Base-by-base conservation (phyloP, 1,140 invertebrate genomes). In the Apis dorsata region DNA sequence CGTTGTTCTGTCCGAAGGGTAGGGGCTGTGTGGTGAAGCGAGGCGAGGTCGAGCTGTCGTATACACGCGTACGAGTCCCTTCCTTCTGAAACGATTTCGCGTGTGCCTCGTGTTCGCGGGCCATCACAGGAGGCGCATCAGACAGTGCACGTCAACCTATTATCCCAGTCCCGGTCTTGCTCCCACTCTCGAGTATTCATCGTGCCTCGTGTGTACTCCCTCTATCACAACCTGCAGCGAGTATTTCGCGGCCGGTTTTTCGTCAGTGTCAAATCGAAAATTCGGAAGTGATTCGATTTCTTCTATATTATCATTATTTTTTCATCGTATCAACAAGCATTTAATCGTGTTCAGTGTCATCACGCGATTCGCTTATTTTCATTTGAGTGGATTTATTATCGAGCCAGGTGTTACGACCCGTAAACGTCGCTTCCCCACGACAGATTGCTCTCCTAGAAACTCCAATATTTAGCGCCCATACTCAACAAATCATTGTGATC, bases 1-100 rank as follows among this genome's bases (percentile, higher is more conserved):
- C 75, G 55, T 79, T 66, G 80, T 84, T 79, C 73, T 34, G 55
- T 17, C 69, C 19, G 60, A 65, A 79, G 85, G 77, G 78, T 80
- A 66, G 60, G 85, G 75, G 83, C 44, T 69, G 77, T 34, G 55
- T n/a, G 44, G 72, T 60, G 72, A 73, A 78, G 79, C 71, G 49
- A 85, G 85, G 85, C 89, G 86, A 85, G 81, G 81, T 79, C 79
- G 82, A 66, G n/a, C 59, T 70, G 75, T 79, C 84, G 84, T 57
- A 81, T 60, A 86, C 70, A 79, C 86, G 83, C 86, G 86, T 65
- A 24, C 79, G 74, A 68, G 65, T 85, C 62, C 44, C 62, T 73
- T 57, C 76, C 77, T 75, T 60, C 59, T 68, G 75, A 81, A 83
- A 87, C 83, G 79, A 74, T 79, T 83, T 88, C 83, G 86, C 79